Evolutionary conservation across 1,140 invertebrate genomes (phyloP), one percentile per base, ranked within the genome.

Genomic region (Drosophila kanapiae): DNA sequence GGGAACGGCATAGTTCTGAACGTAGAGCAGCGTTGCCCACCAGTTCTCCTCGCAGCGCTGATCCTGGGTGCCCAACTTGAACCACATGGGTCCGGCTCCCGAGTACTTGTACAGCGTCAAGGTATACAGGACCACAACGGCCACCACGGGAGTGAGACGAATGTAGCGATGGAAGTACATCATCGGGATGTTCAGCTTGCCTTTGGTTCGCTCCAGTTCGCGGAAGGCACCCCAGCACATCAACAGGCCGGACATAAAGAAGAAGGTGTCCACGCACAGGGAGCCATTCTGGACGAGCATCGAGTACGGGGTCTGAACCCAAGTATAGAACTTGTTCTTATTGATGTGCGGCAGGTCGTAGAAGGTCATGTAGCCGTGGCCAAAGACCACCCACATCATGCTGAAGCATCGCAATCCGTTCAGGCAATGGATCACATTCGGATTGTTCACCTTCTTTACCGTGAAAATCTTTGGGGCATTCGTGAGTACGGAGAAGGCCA

Each of bases 1-100:
- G 59, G 91, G 91, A 61, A 90, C 92, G 31, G 97, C 94, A 65
- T 97, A 96, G 91, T 98, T 98, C 88, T 97, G 97, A n/a, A 98
- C 94, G 86, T 97, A 97, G 2, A 98, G 93, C 13, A 98, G 92
- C 86, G 97, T 97, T 0, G 95, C 94, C 97, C 97, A 98, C 97
- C 97, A 97, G 18, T 95, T 96, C 8, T 94, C 92, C 71, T 93
- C 85, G 82, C 97, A 97, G 67, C 95, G 93, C 43, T 95, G 93
- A 61, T 95, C 94, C 91, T 96, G 95, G 18, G 94, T 74, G 8
- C 91, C 92, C 31, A 94, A 78, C n/a, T 80, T 83, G 51, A 92
- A 91, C 95, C 95, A 95, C 54, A 93, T 91, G 7, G 95, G 95
- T 5, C 95, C 95, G 42, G 94, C 93, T 3, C 94, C 93, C 8